Evolutionary conservation across 2,888 invertebrate species (phyloP).

Genomic region (Tinea pellionella): DNA sequence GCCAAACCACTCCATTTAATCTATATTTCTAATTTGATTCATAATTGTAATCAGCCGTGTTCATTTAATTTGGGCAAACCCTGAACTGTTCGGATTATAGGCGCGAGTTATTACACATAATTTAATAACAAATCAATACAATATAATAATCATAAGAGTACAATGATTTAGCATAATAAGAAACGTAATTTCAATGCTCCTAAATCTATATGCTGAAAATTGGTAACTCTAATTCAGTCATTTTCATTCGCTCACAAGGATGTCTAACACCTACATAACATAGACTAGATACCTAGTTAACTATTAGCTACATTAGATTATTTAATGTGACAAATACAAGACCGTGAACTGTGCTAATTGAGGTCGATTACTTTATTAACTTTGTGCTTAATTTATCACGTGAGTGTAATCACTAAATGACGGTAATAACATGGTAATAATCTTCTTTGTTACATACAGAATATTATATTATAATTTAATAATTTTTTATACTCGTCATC

Average conservation of each 20-base stretch:
- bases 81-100: too few relatives aligned
- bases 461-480: too few relatives aligned
- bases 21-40: background rate
- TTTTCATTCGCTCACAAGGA: background rate
- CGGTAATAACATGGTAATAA: background rate
- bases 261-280: background rate
- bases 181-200: too few relatives aligned
- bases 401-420: background rate
- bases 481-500: too few relatives aligned
- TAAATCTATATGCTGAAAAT: too few relatives aligned
- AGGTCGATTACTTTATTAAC: slow-evolving; percentile 27
- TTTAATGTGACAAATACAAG: slow-evolving; percentile 15
- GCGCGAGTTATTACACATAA: too few relatives aligned
- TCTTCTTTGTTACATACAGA: too few relatives aligned
- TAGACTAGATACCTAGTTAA: background rate
- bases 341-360: slow-evolving; percentile 44
- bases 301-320: background rate
- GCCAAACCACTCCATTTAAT: slow-evolving; percentile 5
- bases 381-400: background rate
- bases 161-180: too few relatives aligned
- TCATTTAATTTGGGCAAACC: background rate
- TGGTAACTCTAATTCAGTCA: too few relatives aligned
- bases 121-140: too few relatives aligned
- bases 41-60: background rate
- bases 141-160: too few relatives aligned